Evolutionary conservation across 2,888 invertebrate species (phyloP).

Genomic region (Tinea trinotella): DNA sequence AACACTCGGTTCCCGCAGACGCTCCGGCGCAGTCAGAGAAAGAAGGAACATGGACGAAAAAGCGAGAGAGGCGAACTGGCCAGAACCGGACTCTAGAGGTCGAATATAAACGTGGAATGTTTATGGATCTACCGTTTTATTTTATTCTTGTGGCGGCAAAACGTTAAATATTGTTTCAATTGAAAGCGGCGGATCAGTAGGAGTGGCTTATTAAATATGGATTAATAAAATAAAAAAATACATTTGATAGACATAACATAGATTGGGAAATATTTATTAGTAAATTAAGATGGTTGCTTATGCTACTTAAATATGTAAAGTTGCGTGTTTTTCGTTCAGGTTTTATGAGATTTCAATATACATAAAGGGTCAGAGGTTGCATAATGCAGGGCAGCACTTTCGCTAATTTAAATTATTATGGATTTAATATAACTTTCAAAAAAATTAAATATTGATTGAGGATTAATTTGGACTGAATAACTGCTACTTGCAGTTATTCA

Average conservation of each 20-base stretch:
- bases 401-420: background rate
- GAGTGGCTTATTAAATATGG: conserved; percentile 60
- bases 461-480: no score
- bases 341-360: background rate
- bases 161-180: conserved; percentile 71
- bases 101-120: conserved; percentile 72
- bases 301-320: background rate
- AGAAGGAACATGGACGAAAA: conserved; percentile 33
- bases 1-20: conserved; percentile 52
- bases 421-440: no score
- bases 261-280: background rate
- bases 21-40: conserved; percentile 55
- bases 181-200: conserved; percentile 65
- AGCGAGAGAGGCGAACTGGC: conserved; percentile 29
- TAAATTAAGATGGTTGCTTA: background rate
- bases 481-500: no score
- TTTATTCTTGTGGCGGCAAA: conserved; percentile 63
- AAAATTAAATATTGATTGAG: no score
- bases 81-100: conserved; percentile 58
- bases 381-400: background rate
- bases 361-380: background rate
- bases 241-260: background rate
- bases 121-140: conserved; percentile 72
- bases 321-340: background rate
- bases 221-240: conserved; percentile 48